Percentiles rank a stretch among this genome's conserved stretches.
Conservation (phyloP, 2,888 invertebrate species). For the Galeopsomyia nigrocyanea region DNA sequence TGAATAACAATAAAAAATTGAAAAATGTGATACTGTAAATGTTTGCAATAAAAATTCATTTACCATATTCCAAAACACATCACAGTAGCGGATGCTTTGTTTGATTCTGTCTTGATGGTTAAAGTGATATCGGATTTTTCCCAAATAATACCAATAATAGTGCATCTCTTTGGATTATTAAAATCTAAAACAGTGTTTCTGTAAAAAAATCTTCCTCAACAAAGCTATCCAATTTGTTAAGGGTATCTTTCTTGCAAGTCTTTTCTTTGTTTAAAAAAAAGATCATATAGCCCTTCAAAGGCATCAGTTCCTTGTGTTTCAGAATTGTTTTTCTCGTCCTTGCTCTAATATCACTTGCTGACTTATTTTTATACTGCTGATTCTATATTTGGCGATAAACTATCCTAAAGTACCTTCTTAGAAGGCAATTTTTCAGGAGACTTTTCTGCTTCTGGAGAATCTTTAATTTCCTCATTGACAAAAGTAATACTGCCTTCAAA, state of each 20-base stretch:
- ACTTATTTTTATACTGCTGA: slow-evolving; percentile 28
- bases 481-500: slow-evolving; percentile 29
- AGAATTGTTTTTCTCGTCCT: slow-evolving; percentile 26
- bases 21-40: slow-evolving; percentile 23
- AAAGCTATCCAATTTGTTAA: slow-evolving; percentile 62
- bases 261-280: slow-evolving; percentile 48
- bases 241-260: slow-evolving; percentile 53
- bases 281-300: slow-evolving; percentile 44
- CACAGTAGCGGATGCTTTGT: slow-evolving; percentile 63
- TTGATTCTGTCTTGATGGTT: slow-evolving; percentile 64
- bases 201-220: slow-evolving; percentile 69
- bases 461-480: slow-evolving; percentile 25
- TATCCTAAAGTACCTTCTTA: slow-evolving; percentile 14
- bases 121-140: slow-evolving; percentile 65
- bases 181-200: slow-evolving; percentile 69
- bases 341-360: slow-evolving; percentile 1
- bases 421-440: slow-evolving; percentile 10
- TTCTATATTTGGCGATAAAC: slow-evolving; percentile 36
- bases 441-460: neutral
- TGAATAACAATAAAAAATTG: slow-evolving; percentile 54
- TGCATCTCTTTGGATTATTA: slow-evolving; percentile 72
- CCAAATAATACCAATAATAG: slow-evolving; percentile 68
- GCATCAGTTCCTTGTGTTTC: slow-evolving; percentile 39
- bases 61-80: slow-evolving; percentile 74
- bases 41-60: slow-evolving; percentile 51